Evolutionary conservation across 2,888 invertebrate genomes (phyloP).

Genomic region (Hemistola chrysoprasaria): DNA sequence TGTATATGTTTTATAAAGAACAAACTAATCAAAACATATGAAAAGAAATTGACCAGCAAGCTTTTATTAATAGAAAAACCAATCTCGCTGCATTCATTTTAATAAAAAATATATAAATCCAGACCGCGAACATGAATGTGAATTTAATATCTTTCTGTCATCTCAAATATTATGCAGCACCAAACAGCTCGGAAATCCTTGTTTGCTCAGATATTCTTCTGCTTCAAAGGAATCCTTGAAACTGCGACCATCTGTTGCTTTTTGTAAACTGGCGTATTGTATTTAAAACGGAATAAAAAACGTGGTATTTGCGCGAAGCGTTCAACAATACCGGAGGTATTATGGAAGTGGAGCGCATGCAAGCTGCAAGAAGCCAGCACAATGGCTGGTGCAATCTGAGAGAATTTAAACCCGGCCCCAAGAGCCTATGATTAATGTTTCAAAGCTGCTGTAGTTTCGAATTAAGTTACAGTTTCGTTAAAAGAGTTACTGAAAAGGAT

Average conservation of each 20-base stretch:
- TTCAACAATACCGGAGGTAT: conserved; percentile 35
- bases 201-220: not conserved
- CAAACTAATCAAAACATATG: too few species aligned
- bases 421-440: conserved; percentile 3
- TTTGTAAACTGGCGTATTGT: conserved; percentile 31
- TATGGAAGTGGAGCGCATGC: conserved; percentile 27
- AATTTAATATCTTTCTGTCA: conserved; percentile 7
- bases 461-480: too few species aligned
- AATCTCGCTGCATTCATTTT: too few species aligned
- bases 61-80: too few species aligned
- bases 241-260: conserved; percentile 13
- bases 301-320: conserved; percentile 30
- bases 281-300: conserved; percentile 37
- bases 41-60: too few species aligned
- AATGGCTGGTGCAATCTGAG: conserved; percentile 13
- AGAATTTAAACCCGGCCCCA: conserved; percentile 8
- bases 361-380: conserved; percentile 27
- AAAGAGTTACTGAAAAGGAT: too few species aligned
- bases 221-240: conserved; percentile 7
- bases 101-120: too few species aligned
- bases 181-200: too few species aligned
- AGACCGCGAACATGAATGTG: not conserved
- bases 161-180: not conserved
- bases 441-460: not conserved
- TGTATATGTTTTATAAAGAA: too few species aligned